A percentile compares a stretch with the other conserved stretches of the same genome.
phyloP scores from a whole-genome alignment of 2,888 invertebrate genomes.

The Euzetes globulus region DNA sequence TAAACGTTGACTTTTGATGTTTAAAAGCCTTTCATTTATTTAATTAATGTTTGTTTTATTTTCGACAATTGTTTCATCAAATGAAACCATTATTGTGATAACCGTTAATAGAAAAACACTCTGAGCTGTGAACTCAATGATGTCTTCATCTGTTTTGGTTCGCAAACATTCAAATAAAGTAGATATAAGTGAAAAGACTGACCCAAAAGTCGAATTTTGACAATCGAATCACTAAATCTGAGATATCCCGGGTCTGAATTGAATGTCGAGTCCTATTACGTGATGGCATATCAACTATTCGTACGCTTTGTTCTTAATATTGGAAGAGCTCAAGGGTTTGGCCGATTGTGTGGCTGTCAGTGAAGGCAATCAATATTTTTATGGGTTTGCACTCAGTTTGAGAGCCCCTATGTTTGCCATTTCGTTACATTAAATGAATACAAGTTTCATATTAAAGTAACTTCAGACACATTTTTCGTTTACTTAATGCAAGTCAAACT shows the following conservation, averaged over 20 bases:
- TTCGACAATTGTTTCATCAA: background rate
- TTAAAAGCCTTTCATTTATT: slow-evolving; percentile 2
- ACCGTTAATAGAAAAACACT: background rate
- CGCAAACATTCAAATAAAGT: background rate
- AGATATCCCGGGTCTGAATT: background rate
- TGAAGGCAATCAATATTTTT: background rate
- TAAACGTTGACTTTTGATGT: slow-evolving; percentile 1
- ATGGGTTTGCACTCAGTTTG: background rate
- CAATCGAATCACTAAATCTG: background rate
- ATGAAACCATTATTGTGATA: slow-evolving; percentile 1
- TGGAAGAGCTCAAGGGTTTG: background rate
- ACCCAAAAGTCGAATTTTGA: background rate
- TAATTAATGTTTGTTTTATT: slow-evolving; percentile 5
- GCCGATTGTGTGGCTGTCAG: background rate
- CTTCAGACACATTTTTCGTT: background rate
- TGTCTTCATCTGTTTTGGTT: background rate
- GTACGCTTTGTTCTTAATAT: background rate
- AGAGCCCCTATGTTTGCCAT: background rate
- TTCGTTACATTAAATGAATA: slow-evolving; percentile 3
- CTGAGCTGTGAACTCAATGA: background rate
- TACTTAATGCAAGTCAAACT: background rate
- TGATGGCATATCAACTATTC: background rate
- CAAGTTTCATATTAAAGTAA: slow-evolving; percentile 12
- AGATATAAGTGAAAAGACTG: background rate
- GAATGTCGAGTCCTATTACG: background rate